Evolutionary conservation across 2,888 invertebrate species (phyloP).

Genomic region (Coelinius sp.): DNA sequence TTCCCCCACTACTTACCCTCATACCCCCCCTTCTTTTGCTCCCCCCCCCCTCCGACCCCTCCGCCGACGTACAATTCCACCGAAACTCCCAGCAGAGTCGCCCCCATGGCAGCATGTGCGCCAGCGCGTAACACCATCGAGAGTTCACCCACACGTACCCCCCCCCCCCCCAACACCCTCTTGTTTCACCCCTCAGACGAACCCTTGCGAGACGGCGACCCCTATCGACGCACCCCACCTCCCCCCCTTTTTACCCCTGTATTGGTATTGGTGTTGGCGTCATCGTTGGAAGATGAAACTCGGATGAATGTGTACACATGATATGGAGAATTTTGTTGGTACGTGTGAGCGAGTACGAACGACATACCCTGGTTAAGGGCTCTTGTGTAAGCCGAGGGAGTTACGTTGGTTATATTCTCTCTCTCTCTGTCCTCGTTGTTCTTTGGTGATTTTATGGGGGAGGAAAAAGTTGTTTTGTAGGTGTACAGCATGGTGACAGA

Average conservation of each 20-base stretch:
- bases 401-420: not conserved
- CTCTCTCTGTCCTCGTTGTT: not conserved
- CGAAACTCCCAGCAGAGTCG: not conserved
- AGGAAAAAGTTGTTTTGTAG: not conserved
- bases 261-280: constrained; percentile 1
- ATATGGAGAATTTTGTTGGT: too few relatives aligned
- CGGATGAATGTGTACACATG: constrained; percentile 8
- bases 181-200: constrained; percentile 27
- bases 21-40: constrained; percentile 28
- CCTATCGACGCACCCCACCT: constrained; percentile 39
- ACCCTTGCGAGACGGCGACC: constrained; percentile 42
- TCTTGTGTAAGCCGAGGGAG: constrained; percentile 19
- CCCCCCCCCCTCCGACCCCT: constrained; percentile 5
- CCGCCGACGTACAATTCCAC: not conserved
- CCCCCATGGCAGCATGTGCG: not conserved
- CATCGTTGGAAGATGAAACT: not conserved
- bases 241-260: not conserved
- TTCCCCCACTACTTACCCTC: constrained; percentile 17
- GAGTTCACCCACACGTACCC: constrained; percentile 19
- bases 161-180: constrained; percentile 25
- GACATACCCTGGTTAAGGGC: not conserved
- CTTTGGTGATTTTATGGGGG: too few relatives aligned
- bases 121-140: not conserved
- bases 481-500: constrained; percentile 20
- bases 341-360: not conserved